Percentiles rank a stretch among this genome's conserved stretches.
These are phyloP conservation scores for Brienomyrus longianalis DNA, from an alignment of 2,113 vertebrate genomes.

Conservation along the genomic window DNA sequence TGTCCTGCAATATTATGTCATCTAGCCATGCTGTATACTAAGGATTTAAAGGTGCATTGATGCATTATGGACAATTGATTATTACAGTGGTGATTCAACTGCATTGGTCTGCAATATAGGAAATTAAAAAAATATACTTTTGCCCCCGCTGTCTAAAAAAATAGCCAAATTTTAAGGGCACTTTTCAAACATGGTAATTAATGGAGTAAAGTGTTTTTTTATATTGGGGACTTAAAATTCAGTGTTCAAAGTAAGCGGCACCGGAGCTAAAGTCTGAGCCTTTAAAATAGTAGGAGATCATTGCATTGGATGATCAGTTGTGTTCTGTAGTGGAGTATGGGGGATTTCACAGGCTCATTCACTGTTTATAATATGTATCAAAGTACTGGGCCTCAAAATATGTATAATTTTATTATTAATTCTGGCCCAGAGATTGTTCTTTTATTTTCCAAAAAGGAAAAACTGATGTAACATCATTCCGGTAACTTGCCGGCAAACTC, in stretches of 20 bases:
- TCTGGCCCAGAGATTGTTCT: not conserved
- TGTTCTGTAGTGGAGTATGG: not conserved
- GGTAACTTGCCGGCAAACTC: not conserved
- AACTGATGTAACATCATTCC: not conserved
- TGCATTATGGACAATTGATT: not conserved
- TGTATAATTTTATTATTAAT: not conserved
- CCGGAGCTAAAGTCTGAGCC: not conserved
- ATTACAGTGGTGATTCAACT: not conserved
- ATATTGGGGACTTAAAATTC: not conserved
- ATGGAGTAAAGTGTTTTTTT: no score
- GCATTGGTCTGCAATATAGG: not conserved
- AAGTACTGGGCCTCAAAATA: not conserved
- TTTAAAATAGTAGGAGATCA: not conserved
- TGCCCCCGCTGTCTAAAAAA: not conserved
- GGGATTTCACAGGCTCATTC: not conserved
- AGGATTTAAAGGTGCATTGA: not conserved
- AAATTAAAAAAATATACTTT: not conserved
- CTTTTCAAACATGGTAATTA: no score
- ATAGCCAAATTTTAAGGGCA: no score
- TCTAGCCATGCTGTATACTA: not conserved
- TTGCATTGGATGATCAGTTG: not conserved
- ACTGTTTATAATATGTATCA: not conserved
- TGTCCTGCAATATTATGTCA: not conserved
- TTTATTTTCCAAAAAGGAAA: not conserved
- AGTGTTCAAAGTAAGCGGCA: not conserved